Percentiles rank a stretch among this genome's conserved stretches.
Evolutionary conservation across 1,140 invertebrate species (phyloP).

Genomic region (Olivierus martensii): DNA sequence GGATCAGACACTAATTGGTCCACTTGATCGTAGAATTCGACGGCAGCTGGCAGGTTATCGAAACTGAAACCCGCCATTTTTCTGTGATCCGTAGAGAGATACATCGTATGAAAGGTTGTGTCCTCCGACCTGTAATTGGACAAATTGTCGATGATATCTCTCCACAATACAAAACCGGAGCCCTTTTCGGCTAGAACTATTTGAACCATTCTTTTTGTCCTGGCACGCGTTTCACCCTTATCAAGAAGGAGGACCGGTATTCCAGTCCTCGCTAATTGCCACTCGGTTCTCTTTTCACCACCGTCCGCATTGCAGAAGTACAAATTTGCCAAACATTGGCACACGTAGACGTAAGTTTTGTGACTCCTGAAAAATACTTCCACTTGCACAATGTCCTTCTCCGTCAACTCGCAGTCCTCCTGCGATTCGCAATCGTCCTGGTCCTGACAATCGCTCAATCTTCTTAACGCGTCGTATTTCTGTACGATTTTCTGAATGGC

Average conservation of each 20-base stretch:
- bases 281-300: constrained; percentile 33
- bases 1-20: constrained; percentile 57
- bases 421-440: too few relatives aligned
- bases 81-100: constrained; percentile 51
- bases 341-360: constrained; percentile 63
- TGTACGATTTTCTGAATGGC: too few relatives aligned
- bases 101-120: constrained; percentile 67
- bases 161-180: constrained; percentile 72
- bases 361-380: constrained; percentile 64
- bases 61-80: constrained; percentile 55
- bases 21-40: constrained; percentile 49
- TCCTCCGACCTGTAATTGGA: constrained; percentile 42
- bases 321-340: constrained; percentile 61
- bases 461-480: too few relatives aligned
- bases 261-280: constrained; percentile 62
- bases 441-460: too few relatives aligned
- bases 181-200: constrained; percentile 66
- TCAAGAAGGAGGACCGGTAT: constrained; percentile 67
- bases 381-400: constrained; percentile 49
- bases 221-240: constrained; percentile 51
- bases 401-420: too few relatives aligned
- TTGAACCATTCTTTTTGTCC: constrained; percentile 53
- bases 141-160: constrained; percentile 56
- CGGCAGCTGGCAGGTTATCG: constrained; percentile 54
- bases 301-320: constrained; percentile 41